Base-by-base conservation (phyloP, 1,140 invertebrate species). In the Nautilus pompilius region DNA sequence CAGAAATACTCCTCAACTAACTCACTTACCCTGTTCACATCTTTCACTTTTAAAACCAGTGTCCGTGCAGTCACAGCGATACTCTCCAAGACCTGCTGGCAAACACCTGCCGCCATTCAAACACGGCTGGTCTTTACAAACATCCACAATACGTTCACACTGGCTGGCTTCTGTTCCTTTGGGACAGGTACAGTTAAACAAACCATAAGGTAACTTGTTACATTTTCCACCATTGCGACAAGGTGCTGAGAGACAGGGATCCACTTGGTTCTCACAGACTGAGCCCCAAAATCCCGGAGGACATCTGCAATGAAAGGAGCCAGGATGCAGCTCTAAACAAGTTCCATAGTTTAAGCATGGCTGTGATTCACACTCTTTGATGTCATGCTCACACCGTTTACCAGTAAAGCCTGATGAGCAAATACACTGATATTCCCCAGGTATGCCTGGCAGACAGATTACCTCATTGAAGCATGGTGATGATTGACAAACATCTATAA, bases 151-250 rank as follows among this genome's bases (percentile, higher is more conserved):
- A 0, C 30, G 48, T 5, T 70, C 65, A 69, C 72, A 74, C 1
- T 62, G 55, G 34, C n/a, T 60, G 60, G 70, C 72, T 30, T 59
- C 60, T 22, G 65, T 74, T 2, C 96, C 95, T 63, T 88, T 82
- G 62, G 88, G 84, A 84, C 96, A 99, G 73, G 91, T 88, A 84
- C 96, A 99, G 24, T 51, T 54, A 62, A 68, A 73, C 5, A 57
- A 66, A 28, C 70, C 64, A 20, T 61, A 70, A 10, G 41, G 36
- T 88, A 28, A 80, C 63, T 29, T 92, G 41, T 53, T 34, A 60
- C 73, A 75, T 20, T 64, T 59, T n/a, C 62, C 73, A 20, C 69
- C 70, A 48, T 77, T 74, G 17, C 53, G 34, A 63, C 75, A 77
- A 1, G 74, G 72, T 15, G 26, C 26, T 46, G 54, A 64, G 0